Base-by-base conservation (phyloP, 2,797 vertebrate genomes). In the Eurystomus glaucurus region DNA sequence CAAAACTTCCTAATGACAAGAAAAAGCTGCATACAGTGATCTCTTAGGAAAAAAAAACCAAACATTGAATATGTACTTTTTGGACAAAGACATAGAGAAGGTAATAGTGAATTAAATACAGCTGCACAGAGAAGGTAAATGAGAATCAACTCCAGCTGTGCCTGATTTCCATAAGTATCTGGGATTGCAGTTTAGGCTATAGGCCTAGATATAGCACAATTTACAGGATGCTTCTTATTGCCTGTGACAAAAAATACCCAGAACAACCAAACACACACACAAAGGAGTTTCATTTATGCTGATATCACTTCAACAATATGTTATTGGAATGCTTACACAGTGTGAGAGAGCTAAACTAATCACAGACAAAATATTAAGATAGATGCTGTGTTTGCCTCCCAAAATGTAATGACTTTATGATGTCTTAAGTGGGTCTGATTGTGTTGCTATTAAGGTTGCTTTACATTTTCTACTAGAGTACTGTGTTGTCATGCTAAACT, bases 261-360 rank as follows among this genome's bases (percentile, higher is more conserved):
- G 39, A 18, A 5, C 25, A 35, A 43, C 41, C 41, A 43, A 43
- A 43, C 41, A 43, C 41, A 43, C 41, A 43, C 37, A 65, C 25
- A 60, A 28, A 50, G 60, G 26, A 54, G 17, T 21, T 80, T 88
- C 28, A 43, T 81, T 93, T 94, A n/a, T 75, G 58, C 52, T 96
- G 78, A 48, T 91, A 74, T 60, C 45, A 74, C 55, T 83, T 89
- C 68, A 94, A 46, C 60, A 85, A 46, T 79, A 70, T 87, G 68
- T 60, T 95, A 57, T 39, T 95, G 91, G 81, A 58, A 22, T 83
- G 51, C 92, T 91, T 85, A 57, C 35, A 17, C 31, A 52, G 62
- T 62, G 85, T 85, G 92, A 89, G n/a, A 71, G 81, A 92, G 45
- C 81, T 93, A 52, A 91, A 68, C 33, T 94, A 97, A 97, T 97